These are phyloP conservation scores for Leucania comma DNA, from an alignment of 2,888 invertebrate species.

Conservation along the genomic window DNA sequence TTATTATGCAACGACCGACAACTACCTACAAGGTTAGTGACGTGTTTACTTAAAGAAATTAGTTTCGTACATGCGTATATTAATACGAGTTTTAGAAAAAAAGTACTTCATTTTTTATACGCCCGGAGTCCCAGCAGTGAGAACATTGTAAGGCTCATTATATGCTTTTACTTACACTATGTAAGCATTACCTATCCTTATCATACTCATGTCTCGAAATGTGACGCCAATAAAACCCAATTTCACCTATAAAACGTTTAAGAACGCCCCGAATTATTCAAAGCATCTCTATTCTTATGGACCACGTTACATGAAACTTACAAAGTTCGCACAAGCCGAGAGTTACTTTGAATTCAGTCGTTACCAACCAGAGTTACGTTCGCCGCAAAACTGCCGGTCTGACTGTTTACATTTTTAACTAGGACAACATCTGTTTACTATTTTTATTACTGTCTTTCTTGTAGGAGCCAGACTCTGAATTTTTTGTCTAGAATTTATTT, in stretches of 20 bases:
- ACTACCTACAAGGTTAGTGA: too few relatives aligned
- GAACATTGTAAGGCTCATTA: too few relatives aligned
- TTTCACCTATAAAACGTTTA: neutral
- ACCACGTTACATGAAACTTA: slow-evolving; percentile 14
- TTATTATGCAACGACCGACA: too few relatives aligned
- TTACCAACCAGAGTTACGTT: slow-evolving; percentile 62
- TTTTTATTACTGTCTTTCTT: slow-evolving; percentile 53
- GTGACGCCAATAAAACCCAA: neutral
- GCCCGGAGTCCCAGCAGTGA: too few relatives aligned
- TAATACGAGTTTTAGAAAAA: too few relatives aligned
- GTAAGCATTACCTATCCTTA: too few relatives aligned
- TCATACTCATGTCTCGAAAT: neutral
- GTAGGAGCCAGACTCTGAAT: slow-evolving; percentile 6
- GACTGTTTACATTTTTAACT: slow-evolving; percentile 68
- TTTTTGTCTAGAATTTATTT: slow-evolving; percentile 6
- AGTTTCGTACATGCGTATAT: too few relatives aligned
- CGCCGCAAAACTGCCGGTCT: slow-evolving; percentile 40
- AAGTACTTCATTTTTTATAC: too few relatives aligned
- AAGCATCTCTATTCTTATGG: slow-evolving; percentile 1
- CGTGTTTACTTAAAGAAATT: too few relatives aligned
- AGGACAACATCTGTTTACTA: slow-evolving; percentile 57
- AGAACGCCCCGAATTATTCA: slow-evolving; percentile 5
- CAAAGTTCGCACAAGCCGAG: slow-evolving; percentile 21
- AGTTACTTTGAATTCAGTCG: slow-evolving; percentile 50
- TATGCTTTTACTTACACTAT: too few relatives aligned